These are phyloP conservation scores for Mallotus villosus DNA, from an alignment of 2,797 vertebrate species.

Conservation along the genomic window DNA sequence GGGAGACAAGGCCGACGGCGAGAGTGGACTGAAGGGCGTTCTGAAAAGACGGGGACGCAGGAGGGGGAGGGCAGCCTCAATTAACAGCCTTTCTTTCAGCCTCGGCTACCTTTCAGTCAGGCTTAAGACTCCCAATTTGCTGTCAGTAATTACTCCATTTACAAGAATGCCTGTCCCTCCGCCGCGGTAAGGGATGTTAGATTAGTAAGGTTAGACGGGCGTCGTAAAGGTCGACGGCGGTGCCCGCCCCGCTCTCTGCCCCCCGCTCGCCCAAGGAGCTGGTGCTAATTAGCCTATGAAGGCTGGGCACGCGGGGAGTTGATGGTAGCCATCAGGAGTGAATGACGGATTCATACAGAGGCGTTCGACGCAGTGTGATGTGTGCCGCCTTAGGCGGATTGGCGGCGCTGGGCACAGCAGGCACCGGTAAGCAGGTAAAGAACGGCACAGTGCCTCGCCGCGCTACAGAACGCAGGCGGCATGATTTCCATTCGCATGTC, in stretches of 20 bases:
- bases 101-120: constrained; percentile 44
- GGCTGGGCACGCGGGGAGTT: constrained; percentile 52
- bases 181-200: constrained; percentile 49
- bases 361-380: constrained; percentile 22
- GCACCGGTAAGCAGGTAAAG: constrained; percentile 23
- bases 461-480: constrained; percentile 57
- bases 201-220: constrained; percentile 39
- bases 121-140: constrained; percentile 48
- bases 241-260: constrained; percentile 16
- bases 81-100: constrained; percentile 35
- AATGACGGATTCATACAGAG: constrained; percentile 36
- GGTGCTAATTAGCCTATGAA: constrained; percentile 56
- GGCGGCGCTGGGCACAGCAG: constrained; percentile 34
- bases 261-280: constrained; percentile 25
- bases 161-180: constrained; percentile 41
- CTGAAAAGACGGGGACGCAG: constrained; percentile 31
- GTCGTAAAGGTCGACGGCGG: constrained; percentile 54
- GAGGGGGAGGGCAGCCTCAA: constrained; percentile 16
- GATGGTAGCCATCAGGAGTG: constrained; percentile 57
- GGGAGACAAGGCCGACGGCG: constrained; percentile 19
- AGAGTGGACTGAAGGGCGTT: constrained; percentile 47
- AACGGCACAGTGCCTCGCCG: constrained; percentile 26
- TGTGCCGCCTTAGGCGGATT: not conserved
- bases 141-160: constrained; percentile 63
- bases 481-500: constrained; percentile 59